Conservation (phyloP, 2,797 vertebrate genomes). For the Gallirallus australis region DNA sequence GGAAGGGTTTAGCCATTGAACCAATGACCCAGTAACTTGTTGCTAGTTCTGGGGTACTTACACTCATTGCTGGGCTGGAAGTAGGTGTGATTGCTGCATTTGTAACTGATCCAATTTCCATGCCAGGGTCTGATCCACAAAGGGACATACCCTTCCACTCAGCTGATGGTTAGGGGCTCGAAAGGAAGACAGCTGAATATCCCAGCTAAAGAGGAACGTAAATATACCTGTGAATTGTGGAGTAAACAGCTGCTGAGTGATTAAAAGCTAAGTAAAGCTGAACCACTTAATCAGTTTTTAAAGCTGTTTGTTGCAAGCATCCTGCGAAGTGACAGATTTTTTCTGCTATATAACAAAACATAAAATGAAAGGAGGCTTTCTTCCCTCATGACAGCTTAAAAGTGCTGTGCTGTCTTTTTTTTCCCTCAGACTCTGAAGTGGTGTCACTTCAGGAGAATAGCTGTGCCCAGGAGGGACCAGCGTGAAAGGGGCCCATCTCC, state of each 20-base stretch:
- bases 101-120: not conserved
- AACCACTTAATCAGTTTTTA: conserved; percentile 63
- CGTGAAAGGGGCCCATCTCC: fast-evolving
- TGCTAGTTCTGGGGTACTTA: not conserved
- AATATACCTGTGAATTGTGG: conserved; percentile 17
- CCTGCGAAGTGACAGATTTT: conserved; percentile 60
- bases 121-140: fast-evolving
- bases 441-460: conserved; percentile 19
- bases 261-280: conserved; percentile 66
- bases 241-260: conserved; percentile 66
- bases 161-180: not conserved
- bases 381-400: conserved; percentile 30
- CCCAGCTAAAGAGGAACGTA: not conserved
- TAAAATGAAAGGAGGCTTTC: conserved; percentile 61
- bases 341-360: conserved; percentile 51
- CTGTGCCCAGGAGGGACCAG: not conserved
- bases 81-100: not conserved
- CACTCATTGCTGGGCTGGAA: not conserved
- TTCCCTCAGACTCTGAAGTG: not conserved
- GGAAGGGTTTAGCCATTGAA: not conserved
- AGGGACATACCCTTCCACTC: not conserved
- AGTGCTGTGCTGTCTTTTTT: conserved; percentile 36
- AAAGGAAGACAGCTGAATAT: not conserved
- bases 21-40: not conserved
- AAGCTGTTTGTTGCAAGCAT: conserved; percentile 64